These are phyloP conservation scores for Vireo altiloquus DNA, from an alignment of 2,113 vertebrate genomes.

Conservation along the genomic window DNA sequence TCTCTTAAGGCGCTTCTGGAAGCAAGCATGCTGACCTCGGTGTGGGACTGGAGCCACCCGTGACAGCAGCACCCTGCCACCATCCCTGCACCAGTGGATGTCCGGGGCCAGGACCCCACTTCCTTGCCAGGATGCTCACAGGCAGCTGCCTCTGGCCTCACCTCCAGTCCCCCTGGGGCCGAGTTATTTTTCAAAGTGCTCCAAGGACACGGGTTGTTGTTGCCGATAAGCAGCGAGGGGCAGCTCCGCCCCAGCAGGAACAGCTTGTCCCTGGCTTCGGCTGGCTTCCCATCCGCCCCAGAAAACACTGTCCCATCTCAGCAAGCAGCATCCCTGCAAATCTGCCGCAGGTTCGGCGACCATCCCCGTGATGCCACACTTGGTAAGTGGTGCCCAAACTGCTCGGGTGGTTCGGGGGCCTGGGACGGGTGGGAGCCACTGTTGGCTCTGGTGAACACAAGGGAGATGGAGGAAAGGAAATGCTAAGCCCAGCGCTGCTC, in stretches of 20 bases:
- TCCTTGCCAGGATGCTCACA: neutral
- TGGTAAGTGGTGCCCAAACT: neutral
- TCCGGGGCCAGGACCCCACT: neutral
- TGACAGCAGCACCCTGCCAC: neutral
- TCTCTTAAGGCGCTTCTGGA: neutral
- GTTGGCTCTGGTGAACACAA: neutral
- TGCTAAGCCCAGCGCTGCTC: neutral
- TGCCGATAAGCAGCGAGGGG: neutral
- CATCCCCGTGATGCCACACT: neutral
- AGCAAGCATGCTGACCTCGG: neutral
- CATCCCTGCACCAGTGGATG: neutral
- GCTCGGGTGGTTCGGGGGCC: accelerated
- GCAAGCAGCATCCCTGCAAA: neutral
- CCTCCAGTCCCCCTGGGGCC: neutral
- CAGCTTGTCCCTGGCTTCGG: neutral
- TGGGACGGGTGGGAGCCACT: neutral
- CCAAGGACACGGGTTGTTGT: conserved; percentile 37
- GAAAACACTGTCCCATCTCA: neutral
- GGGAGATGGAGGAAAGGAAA: neutral
- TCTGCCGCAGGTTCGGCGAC: accelerated
- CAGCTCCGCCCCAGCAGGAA: conserved; percentile 43
- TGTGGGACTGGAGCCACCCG: neutral
- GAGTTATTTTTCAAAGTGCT: neutral
- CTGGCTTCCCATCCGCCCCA: neutral
- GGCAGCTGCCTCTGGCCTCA: neutral